Evolutionary conservation across 2,113 vertebrate genomes (phyloP), one percentile per base, ranked within the genome.

Genomic region (Spheniscus mendiculus): DNA sequence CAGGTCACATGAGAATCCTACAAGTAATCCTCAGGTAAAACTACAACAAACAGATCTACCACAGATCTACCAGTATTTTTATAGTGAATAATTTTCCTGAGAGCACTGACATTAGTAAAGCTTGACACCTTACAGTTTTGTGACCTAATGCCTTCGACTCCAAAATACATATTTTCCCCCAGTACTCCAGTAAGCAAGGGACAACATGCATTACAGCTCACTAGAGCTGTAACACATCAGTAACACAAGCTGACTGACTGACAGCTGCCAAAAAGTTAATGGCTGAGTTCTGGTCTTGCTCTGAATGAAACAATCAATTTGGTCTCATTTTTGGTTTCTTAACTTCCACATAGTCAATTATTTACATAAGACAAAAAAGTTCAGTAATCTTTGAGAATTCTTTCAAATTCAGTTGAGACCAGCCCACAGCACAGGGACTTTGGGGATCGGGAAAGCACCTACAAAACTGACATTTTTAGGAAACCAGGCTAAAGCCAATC

Each of bases 151-250:
- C 30, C 53, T 40, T 70, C 62, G 18, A 26, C 61, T 80, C 36
- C 5, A 0, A 67, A 45, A 56, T 20, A 47, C 1, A 0, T 34
- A 19, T 50, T 69, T 53, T 18, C n/a, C n/a, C 26, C 34, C 25
- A 26, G 11, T 42, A 36, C 26, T 36, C 17, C 26, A 14, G 26
- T 23, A 53, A 65, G 34, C 15, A 42, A 47, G 62, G 17, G 18
- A 32, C 56, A 58, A 61, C 62, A 45, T 14, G 15, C n/a, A 4
- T 59, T 47, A 19, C 17, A 61, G 53, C 45, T 55, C 45, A 36
- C 40, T 21, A 8, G 30, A 47, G 36, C 25, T 47, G 14, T 49
- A 47, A 53, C 52, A 23, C 29, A 20, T 30, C 52, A 55, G 47
- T 73, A 56, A 49, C 44, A 42, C 34, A 19, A 40, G 10, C 18